Base-by-base conservation (phyloP, 2,888 invertebrate species). In the Oeneis ivallda region DNA sequence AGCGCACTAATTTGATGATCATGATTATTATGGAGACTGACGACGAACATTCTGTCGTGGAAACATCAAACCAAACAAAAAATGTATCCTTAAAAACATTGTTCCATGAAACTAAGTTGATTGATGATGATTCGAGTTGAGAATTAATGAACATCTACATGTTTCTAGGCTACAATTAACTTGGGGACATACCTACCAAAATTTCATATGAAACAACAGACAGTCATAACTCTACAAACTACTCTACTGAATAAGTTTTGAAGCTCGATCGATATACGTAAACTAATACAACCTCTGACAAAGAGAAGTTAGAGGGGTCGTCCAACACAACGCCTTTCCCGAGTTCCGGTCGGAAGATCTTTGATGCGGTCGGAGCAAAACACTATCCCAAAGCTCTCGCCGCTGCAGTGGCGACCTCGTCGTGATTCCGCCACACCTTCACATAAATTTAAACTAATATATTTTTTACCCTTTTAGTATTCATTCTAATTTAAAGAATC, bases 301-400 rank as follows among this genome's bases (percentile, higher is more conserved):
- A 41, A 56, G 39, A 19, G 41, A 39, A 39, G 56, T 56, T 19
- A 13, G 39, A 56, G 39, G 56, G 56, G 17, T 56, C 39, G 7
- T 39, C 19, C 41, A 34, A 41, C 41, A 56, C 37, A 56, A 56
- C 41, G 41, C 54, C 17, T 39, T 37, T 37, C 39, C 56, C 19
- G 56, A 41, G 41, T 11, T 56, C 56, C 39, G 56, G 39, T 13
- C 17, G 56, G 56, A 56, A 56, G 56, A 26, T 41, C 56, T 56
- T 56, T 56, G 56, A 56, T 41, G 56, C 13, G 56, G 56, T 56
- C 56, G 3, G 17, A 39, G 41, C 56, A 56, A 56, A 56, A 56
- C 56, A 56, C 56, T 56, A 56, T 39, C 41, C 39, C 56, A 41
- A 41, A 41, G 39, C 56, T 56, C 56, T 10, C 56, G 39, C 39